A percentile compares a stretch with the other conserved stretches of the same genome.
These are phyloP conservation scores for Phortica okadai DNA, from an alignment of 2,888 invertebrate genomes.

Conservation along the genomic window DNA sequence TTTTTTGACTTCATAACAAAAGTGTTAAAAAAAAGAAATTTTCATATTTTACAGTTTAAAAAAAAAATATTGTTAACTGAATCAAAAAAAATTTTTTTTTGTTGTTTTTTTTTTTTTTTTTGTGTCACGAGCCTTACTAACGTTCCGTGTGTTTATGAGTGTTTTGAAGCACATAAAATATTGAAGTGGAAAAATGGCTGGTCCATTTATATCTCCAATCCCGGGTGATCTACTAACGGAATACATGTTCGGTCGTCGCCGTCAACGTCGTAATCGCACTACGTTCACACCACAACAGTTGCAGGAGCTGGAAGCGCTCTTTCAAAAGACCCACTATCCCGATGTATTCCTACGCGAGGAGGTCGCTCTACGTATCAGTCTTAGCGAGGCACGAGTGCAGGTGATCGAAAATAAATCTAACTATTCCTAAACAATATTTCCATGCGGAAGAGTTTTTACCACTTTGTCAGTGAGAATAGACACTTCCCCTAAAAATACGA, in stretches of 20 bases:
- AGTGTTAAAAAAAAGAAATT: neutral
- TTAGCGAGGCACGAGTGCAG: conserved; percentile 95
- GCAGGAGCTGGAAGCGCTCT: conserved; percentile 92
- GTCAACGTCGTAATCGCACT: conserved; percentile 92
- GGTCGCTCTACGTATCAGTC: conserved; percentile 91
- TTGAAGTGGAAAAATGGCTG: conserved; percentile 81
- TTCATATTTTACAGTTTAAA: neutral
- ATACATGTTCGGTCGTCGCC: conserved; percentile 93
- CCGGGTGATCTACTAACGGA: conserved; percentile 93
- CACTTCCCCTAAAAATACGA: too few species aligned
- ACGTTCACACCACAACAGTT: conserved; percentile 96
- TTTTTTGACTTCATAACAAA: too few species aligned
- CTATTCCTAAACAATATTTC: neutral
- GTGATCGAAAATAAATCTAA: conserved; percentile 59
- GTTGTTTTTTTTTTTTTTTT: conserved; percentile 16
- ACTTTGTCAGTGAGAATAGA: too few species aligned
- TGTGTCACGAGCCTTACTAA: neutral
- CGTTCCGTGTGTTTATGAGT: too few species aligned
- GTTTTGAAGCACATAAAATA: neutral
- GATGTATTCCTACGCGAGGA: conserved; percentile 90
- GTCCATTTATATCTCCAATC: conserved; percentile 89
- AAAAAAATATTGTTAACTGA: neutral
- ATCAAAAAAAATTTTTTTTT: neutral
- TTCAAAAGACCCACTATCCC: conserved; percentile 96
- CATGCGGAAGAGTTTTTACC: too few species aligned